Percentiles rank a stretch among this genome's conserved stretches.
Conservation (phyloP, 92 coral and sea anemone species). For the Blastomussa wellsi region DNA sequence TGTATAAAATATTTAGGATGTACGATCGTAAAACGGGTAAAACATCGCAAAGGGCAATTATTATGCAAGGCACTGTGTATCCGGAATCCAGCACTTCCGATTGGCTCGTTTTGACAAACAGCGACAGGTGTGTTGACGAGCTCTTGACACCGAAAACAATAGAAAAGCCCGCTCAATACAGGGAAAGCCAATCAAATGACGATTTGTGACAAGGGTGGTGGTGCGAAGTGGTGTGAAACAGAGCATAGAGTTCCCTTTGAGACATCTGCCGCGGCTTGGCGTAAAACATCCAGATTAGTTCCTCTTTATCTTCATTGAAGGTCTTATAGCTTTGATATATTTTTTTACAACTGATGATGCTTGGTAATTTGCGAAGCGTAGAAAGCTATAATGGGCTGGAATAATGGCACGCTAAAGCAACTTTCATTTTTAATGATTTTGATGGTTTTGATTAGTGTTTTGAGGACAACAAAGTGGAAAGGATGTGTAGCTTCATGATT, state of each 20-base stretch:
- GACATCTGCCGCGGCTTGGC: slow-evolving; percentile 74
- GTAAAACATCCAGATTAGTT: slow-evolving; percentile 67
- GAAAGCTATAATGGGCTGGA: slow-evolving; percentile 44
- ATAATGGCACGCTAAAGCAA: slow-evolving; percentile 63
- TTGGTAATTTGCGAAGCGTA: slow-evolving; percentile 39
- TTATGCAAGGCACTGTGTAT: slow-evolving; percentile 51
- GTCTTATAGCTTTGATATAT: slow-evolving; percentile 47
- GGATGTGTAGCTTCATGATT: slow-evolving; percentile 87
- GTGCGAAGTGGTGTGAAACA: slow-evolving; percentile 65
- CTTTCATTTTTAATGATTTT: slow-evolving; percentile 75
- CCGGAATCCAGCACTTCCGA: slow-evolving; percentile 71
- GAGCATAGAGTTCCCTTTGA: slow-evolving; percentile 57
- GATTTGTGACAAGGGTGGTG: slow-evolving; percentile 74
- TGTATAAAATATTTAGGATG: slow-evolving; percentile 69
- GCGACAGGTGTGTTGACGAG: slow-evolving; percentile 86
- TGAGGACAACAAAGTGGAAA: slow-evolving; percentile 82
- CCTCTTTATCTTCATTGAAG: slow-evolving; percentile 61
- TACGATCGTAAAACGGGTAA: slow-evolving; percentile 61
- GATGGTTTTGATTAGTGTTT: slow-evolving; percentile 84
- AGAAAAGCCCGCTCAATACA: slow-evolving; percentile 90
- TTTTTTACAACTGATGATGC: slow-evolving; percentile 47
- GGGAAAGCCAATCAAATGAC: slow-evolving; percentile 88
- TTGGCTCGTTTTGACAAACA: slow-evolving; percentile 73
- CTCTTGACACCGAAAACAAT: slow-evolving; percentile 80
- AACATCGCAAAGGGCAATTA: slow-evolving; percentile 36